Base-by-base conservation (phyloP, 30 jellyfish, hydroid and myxozoan genomes). In the Hydractinia symbiolongicarpus region DNA sequence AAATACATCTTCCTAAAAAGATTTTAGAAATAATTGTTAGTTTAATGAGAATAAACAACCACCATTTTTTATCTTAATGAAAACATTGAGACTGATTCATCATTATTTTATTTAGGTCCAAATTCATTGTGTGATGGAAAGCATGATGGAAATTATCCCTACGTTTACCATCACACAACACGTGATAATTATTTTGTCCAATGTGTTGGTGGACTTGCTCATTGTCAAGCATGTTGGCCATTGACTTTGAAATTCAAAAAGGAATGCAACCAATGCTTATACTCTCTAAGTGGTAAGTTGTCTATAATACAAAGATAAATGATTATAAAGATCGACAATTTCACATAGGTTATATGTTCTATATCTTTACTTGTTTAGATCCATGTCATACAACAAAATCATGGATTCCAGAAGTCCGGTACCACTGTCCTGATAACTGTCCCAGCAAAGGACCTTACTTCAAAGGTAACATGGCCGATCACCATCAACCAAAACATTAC, bases 211-310 rank as follows among this genome's bases (percentile, higher is more conserved):
- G 85, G 85, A 56, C 3, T 53, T 14, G 77, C 76, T 51, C 30
- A 77, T 50, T 77, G 85, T 50, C 85, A 77, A 77, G 60, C 85
- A n/a, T 77, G 85, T 55, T 77, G 85, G 85, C 85, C 85, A 8
- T 64, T 44, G 8, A 53, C 60, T 55, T 77, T 77, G 74, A 55
- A 11, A 14, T 77, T 55, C 79, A 55, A 50, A 55, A n/a, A 77
- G 60, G 55, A 52, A 49, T 77, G 85, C 5, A 60, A 77, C 57
- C 85, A 77, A 62, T 77, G 85, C 30, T 57, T 77, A n/a, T 77
- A 77, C 73, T 5, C 11, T 4, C 54, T 52, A 4, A 20, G 60
- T 0, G 74, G 85, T 77, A 7, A 30, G 85, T 64, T 1, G 44
- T 30, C 2, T 30, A 30, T 30, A 30, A 30, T 0, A 30, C 2